A percentile compares a stretch with the other conserved stretches of the same genome.
Conservation (phyloP, 2,797 vertebrate species). For the Ispidina lecontei region DNA sequence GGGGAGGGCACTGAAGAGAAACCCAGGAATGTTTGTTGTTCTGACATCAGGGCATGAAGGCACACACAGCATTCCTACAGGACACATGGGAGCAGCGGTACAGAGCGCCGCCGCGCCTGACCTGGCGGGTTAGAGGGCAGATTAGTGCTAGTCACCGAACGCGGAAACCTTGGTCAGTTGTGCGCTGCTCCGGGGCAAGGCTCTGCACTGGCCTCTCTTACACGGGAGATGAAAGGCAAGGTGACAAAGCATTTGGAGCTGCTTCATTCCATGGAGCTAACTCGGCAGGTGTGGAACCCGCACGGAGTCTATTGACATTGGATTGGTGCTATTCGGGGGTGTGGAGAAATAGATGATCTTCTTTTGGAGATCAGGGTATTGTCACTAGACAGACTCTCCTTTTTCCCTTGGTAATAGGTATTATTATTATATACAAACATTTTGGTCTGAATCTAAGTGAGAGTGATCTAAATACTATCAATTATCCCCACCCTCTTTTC, state of each 20-base stretch:
- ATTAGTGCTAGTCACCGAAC: conserved; percentile 74
- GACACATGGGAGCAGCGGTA: conserved; percentile 67
- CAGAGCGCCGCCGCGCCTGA: conserved; percentile 51
- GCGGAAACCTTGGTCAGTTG: conserved; percentile 80
- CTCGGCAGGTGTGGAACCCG: not conserved
- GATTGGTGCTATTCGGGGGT: not conserved
- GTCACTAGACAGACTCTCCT: not conserved
- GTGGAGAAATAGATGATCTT: not conserved
- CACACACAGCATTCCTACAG: conserved; percentile 78
- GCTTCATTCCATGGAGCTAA: not conserved
- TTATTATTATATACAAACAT: not conserved
- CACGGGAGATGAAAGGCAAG: conserved; percentile 59
- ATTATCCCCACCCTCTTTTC: not conserved
- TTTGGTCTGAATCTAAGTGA: not conserved
- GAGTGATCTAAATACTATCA: not conserved
- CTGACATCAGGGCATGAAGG: conserved; percentile 79
- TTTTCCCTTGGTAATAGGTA: not conserved
- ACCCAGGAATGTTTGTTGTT: conserved; percentile 59
- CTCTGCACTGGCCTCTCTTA: not conserved
- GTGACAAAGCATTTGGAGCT: not conserved
- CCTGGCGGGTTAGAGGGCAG: conserved; percentile 70
- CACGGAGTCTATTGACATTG: not conserved
- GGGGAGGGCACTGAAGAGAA: conserved; percentile 47
- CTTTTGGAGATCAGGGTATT: not conserved
- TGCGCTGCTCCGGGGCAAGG: not conserved